These are phyloP conservation scores for Netelia inedita DNA, from an alignment of 2,888 invertebrate genomes.

Conservation along the genomic window DNA sequence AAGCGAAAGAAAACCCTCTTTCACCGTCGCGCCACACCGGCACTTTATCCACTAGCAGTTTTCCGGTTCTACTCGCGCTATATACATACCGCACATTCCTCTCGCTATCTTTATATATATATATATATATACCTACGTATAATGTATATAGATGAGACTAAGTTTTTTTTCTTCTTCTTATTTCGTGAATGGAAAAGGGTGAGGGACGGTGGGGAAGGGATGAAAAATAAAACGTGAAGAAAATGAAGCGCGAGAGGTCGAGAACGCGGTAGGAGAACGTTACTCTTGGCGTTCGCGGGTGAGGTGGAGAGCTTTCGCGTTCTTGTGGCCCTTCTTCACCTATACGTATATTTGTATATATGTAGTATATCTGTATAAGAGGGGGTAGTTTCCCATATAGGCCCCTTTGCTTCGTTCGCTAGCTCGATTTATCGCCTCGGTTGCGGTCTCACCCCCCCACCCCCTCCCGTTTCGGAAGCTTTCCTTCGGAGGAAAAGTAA, in stretches of 20 bases:
- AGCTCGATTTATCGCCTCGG: constrained; percentile 72
- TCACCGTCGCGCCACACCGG: constrained; percentile 5
- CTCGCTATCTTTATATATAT: neutral
- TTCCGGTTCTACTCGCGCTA: constrained; percentile 56
- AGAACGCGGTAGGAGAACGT: constrained; percentile 59
- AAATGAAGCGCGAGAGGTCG: constrained; percentile 65
- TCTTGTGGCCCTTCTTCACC: constrained; percentile 33
- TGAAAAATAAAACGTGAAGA: constrained; percentile 57
- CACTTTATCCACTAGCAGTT: constrained; percentile 60
- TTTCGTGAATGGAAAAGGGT: constrained; percentile 21
- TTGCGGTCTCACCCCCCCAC: constrained; percentile 63
- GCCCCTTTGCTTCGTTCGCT: constrained; percentile 63
- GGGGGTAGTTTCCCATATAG: constrained; percentile 8
- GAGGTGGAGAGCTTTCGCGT: constrained; percentile 48
- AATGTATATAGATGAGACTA: neutral
- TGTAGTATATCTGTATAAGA: constrained; percentile 23
- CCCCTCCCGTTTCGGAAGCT: constrained; percentile 62
- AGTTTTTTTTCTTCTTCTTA: constrained; percentile 26
- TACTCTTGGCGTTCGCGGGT: constrained; percentile 55
- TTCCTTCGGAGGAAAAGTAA: constrained; percentile 57
- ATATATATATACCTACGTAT: constrained; percentile 1
- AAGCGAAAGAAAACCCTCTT: constrained; percentile 30
- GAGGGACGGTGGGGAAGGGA: constrained; percentile 14
- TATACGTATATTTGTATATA: constrained; percentile 13
- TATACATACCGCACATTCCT: constrained; percentile 13